Percentiles rank a stretch among this genome's conserved stretches.
phyloP scores from a whole-genome alignment of 2,888 invertebrate species.

The Priocnemis perturbator region DNA sequence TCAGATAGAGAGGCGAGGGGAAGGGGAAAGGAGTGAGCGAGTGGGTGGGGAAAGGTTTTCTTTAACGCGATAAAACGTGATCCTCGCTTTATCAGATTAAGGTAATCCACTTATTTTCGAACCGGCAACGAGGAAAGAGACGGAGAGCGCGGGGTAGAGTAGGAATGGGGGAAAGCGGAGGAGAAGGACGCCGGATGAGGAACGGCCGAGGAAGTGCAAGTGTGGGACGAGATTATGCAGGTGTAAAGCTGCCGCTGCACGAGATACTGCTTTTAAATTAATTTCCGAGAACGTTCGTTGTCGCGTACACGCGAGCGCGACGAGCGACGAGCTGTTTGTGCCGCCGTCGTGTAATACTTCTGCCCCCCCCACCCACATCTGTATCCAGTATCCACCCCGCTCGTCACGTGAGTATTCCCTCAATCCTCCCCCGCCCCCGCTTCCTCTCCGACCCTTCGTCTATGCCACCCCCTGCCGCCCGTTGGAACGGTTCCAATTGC shows the following conservation, averaged over 20 bases:
- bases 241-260: conserved; percentile 42
- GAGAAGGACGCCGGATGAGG: neutral
- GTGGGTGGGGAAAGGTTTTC: conserved; percentile 41
- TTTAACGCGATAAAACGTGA: conserved; percentile 58
- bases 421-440: neutral
- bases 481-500: conserved; percentile 70
- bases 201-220: conserved; percentile 24
- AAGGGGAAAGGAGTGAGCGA: conserved; percentile 4
- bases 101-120: conserved; percentile 55
- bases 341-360: conserved; percentile 43
- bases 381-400: neutral
- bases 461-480: conserved; percentile 42
- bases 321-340: conserved; percentile 53
- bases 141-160: conserved; percentile 7
- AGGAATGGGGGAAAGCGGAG: neutral
- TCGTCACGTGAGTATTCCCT: conserved; percentile 2
- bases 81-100: conserved; percentile 53
- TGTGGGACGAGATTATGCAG: conserved; percentile 54
- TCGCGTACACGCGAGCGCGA: conserved; percentile 29
- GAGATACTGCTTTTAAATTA: conserved; percentile 54
- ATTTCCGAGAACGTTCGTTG: conserved; percentile 50
- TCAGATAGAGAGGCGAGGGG: neutral
- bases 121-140: conserved; percentile 38
- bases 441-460: conserved; percentile 35
- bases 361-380: neutral